These are phyloP conservation scores for Brachycybe producta DNA, from an alignment of 2,888 invertebrate species.

Conservation along the genomic window DNA sequence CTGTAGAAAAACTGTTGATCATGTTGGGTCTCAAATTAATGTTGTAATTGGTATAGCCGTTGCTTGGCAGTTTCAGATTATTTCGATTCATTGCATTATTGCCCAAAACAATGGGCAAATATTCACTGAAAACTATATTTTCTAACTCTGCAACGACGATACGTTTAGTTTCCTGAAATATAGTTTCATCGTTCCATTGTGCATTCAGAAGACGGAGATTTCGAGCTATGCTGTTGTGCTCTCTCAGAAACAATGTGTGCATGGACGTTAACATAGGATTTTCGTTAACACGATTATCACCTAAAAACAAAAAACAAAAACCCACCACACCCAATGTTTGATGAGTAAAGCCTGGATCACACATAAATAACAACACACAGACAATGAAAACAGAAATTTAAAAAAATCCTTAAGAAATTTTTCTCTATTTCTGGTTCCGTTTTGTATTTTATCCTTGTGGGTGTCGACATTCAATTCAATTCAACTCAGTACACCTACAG, in stretches of 20 bases:
- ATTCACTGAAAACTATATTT: slow-evolving; percentile 14
- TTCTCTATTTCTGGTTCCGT: no score
- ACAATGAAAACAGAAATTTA: no score
- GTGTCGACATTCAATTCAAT: no score
- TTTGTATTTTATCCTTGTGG: no score
- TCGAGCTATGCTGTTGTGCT: slow-evolving; percentile 17
- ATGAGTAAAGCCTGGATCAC: no score
- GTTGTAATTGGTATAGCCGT: slow-evolving; percentile 7
- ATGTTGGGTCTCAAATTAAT: slow-evolving; percentile 10
- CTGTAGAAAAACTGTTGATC: slow-evolving; percentile 15
- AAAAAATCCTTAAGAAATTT: no score
- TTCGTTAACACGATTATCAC: slow-evolving; percentile 15
- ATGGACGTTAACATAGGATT: slow-evolving; percentile 12
- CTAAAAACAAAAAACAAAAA: no score
- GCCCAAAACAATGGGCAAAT: slow-evolving; percentile 15
- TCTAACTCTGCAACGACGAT: slow-evolving; percentile 15
- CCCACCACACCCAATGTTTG: no score
- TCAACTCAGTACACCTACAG: no score
- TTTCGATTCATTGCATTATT: neutral
- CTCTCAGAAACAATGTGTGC: slow-evolving; percentile 14
- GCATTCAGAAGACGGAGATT: slow-evolving; percentile 1
- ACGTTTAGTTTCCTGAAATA: slow-evolving; percentile 15
- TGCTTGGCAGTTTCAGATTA: neutral
- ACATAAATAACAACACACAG: no score
- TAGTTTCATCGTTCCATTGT: slow-evolving; percentile 10